A percentile compares a stretch with the other conserved stretches of the same genome.
Evolutionary conservation across 2,888 invertebrate species (phyloP).

Genomic region (Caenorhabditis becei): DNA sequence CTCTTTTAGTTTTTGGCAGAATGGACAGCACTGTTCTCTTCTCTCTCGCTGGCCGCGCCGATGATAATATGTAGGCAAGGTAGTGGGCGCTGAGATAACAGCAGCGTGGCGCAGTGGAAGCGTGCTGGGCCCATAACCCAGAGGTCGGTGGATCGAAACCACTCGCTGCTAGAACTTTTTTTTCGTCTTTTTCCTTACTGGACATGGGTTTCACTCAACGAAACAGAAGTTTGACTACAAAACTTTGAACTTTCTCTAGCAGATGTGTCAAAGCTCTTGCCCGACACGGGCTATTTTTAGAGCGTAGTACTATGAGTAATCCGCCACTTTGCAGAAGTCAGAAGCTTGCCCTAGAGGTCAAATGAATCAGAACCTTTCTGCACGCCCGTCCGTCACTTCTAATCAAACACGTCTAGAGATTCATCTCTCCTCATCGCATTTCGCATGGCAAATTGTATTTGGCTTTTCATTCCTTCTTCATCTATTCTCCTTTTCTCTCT

Average conservation of each 20-base stretch:
- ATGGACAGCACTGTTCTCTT: too few relatives aligned
- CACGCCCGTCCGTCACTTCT: slow-evolving; percentile 3
- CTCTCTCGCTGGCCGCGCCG: not conserved
- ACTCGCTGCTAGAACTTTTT: slow-evolving; percentile 71
- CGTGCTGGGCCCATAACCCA: slow-evolving; percentile 92
- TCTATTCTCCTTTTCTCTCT: slow-evolving; percentile 16
- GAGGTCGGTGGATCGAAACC: slow-evolving; percentile 87
- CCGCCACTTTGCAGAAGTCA: not conserved
- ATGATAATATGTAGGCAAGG: not conserved
- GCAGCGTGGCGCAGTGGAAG: slow-evolving; percentile 90
- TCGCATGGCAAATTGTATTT: slow-evolving; percentile 48
- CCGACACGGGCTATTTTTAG: too few relatives aligned
- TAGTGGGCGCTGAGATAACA: slow-evolving; percentile 73
- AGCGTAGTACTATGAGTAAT: too few relatives aligned
- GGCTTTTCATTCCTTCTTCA: not conserved
- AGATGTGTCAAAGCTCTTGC: too few relatives aligned
- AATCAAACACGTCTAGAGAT: slow-evolving; percentile 40
- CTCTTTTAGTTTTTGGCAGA: not conserved
- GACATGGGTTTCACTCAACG: too few relatives aligned
- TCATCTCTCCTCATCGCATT: slow-evolving; percentile 17
- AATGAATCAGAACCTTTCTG: too few relatives aligned
- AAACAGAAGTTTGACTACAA: too few relatives aligned
- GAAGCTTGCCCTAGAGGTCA: not conserved
- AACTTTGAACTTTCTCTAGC: too few relatives aligned
- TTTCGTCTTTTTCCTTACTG: too few relatives aligned